These are phyloP conservation scores for Petroica traversi DNA, from an alignment of 2,113 vertebrate species.

Conservation along the genomic window DNA sequence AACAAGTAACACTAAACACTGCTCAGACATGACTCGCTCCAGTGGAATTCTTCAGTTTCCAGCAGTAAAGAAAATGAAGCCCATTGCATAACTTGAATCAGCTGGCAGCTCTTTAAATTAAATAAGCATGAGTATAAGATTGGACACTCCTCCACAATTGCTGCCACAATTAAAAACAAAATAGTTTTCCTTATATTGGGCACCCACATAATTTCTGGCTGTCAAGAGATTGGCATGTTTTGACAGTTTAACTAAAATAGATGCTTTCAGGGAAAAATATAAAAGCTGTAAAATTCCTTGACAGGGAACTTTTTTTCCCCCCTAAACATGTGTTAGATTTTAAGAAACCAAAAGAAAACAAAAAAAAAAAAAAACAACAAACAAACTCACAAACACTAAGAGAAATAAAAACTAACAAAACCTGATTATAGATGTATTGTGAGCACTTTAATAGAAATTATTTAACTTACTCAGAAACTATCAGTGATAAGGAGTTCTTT, in stretches of 20 bases:
- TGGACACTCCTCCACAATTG: constrained; percentile 20
- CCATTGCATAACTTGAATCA: background rate
- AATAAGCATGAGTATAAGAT: background rate
- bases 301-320: background rate
- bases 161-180: background rate
- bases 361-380: background rate
- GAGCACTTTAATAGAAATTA: background rate
- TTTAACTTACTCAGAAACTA: background rate
- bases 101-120: background rate
- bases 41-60: background rate
- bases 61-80: background rate
- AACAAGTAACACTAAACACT: background rate
- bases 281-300: constrained; percentile 18
- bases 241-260: constrained; percentile 49
- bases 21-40: background rate
- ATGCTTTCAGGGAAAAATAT: background rate
- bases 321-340: background rate
- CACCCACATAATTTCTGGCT: constrained; percentile 6
- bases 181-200: background rate
- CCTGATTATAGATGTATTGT: background rate
- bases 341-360: background rate
- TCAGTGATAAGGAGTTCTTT: background rate
- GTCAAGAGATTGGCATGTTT: constrained; percentile 29
- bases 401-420: background rate
- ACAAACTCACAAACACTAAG: background rate